phyloP scores from a whole-genome alignment of 2,113 vertebrate species.

The Zosterops lateralis region DNA sequence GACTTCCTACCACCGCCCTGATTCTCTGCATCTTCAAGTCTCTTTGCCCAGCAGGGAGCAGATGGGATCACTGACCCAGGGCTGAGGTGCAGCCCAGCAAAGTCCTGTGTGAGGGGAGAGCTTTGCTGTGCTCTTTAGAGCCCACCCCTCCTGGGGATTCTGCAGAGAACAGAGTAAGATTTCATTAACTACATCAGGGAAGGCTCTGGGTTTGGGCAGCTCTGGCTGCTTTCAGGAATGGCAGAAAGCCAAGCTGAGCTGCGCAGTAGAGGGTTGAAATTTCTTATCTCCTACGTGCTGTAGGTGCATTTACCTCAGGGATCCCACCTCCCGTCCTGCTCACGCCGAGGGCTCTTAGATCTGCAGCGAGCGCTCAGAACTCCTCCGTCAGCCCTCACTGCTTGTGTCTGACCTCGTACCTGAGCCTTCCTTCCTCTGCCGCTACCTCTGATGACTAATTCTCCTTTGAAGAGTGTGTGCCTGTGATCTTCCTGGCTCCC shows the following conservation, averaged over 20 bases:
- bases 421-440: constrained; percentile 50
- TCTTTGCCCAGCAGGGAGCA: neutral
- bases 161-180: neutral
- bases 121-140: neutral
- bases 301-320: neutral
- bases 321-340: neutral
- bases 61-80: neutral
- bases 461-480: constrained; percentile 14
- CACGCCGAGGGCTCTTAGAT: neutral
- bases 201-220: neutral
- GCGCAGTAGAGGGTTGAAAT: neutral
- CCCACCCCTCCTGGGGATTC: neutral
- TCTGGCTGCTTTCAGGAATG: neutral
- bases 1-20: neutral
- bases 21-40: neutral
- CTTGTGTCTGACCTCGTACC: constrained; percentile 47
- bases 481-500: constrained; percentile 45
- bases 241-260: neutral
- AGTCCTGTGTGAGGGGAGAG: neutral
- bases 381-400: neutral
- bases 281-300: neutral
- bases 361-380: neutral
- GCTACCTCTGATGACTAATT: constrained; percentile 34
- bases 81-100: neutral
- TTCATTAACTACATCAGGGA: neutral